Conservation (phyloP, 1,140 invertebrate genomes). For the Diabrotica virgifera region DNA sequence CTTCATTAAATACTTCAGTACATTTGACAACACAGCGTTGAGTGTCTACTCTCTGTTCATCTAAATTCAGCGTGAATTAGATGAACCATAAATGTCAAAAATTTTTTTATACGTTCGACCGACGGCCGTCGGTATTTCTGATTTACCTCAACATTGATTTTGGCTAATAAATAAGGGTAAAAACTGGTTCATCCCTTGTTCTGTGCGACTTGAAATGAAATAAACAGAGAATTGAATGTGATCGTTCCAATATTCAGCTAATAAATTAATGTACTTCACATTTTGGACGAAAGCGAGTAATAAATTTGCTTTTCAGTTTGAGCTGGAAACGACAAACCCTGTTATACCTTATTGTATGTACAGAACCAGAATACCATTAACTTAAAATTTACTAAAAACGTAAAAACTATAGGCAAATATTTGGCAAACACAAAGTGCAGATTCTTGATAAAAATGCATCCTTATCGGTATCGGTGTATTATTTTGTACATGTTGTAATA, state of each 20-base stretch:
- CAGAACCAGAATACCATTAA: too few relatives aligned
- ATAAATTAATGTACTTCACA: conserved; percentile 25
- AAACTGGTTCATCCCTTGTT: conserved; percentile 34
- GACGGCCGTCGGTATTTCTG: conserved; percentile 25
- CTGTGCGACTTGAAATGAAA: conserved; percentile 27
- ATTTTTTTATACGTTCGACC: conserved; percentile 27
- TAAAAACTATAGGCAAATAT: too few relatives aligned
- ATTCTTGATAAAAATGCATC: too few relatives aligned
- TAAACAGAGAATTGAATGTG: conserved; percentile 26
- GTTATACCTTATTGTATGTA: too few relatives aligned
- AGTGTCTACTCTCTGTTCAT: not conserved
- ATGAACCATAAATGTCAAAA: conserved; percentile 39
- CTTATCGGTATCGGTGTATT: too few relatives aligned
- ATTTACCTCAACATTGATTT: conserved; percentile 44
- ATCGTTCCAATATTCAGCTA: conserved; percentile 24
- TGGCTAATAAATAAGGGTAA: conserved; percentile 42
- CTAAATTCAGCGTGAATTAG: conserved; percentile 32
- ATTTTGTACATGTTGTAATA: too few relatives aligned
- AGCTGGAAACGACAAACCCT: not conserved
- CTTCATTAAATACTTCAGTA: too few relatives aligned
- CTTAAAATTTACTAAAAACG: too few relatives aligned
- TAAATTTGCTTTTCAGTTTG: not conserved
- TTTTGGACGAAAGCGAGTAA: not conserved
- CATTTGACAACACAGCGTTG: too few relatives aligned
- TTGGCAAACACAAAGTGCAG: too few relatives aligned